Base-by-base conservation (phyloP, 2,113 vertebrate genomes). In the Chaetodon trifascialis region DNA sequence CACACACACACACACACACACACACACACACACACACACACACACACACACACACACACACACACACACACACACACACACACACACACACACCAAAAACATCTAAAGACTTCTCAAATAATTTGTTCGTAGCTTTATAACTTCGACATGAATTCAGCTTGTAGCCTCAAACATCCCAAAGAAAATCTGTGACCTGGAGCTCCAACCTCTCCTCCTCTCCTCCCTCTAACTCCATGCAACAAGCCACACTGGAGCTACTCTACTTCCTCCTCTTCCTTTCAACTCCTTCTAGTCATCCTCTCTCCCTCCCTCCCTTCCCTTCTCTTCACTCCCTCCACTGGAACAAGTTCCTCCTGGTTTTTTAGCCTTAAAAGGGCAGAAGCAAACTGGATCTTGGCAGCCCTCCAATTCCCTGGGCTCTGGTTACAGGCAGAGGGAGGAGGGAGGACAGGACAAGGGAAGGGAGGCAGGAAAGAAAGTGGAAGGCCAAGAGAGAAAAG, bases 351-450 rank as follows among this genome's bases (percentile, higher is more conserved):
- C 93, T 92, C 92, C 86, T 94, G 92, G 89, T 93, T 96, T 96
- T 95, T 95, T 96, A 93, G 94, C 95, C 95, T 94, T 95, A 95
- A 95, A 95, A 95, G 95, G 95, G 94, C 93, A 95, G 94, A 95
- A 95, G 93, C 87, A 95, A 95, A 95, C 95, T 92, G 91, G 92
- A 94, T 95, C 86, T 88, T 95, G 94, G 95, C 95, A 91, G 90
- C 77, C 92, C 93, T 92, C 92, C 95, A 93, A 93, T 91, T 95
- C 83, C 88, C 71, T 46, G 79, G 80, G 90, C 93, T 96, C 95
- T 90, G 91, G 95, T 96, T 95, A 95, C 95, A 96, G 84, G 72
- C 59, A 42, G 86, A 82, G 88, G 88, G 70, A 77, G 82, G 82
- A 73, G 68, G 56, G 69, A 79, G 69, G 72, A 85, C 46, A 66